Conservation (phyloP, 2,797 vertebrate genomes). For the Fistularia tabacaria region DNA sequence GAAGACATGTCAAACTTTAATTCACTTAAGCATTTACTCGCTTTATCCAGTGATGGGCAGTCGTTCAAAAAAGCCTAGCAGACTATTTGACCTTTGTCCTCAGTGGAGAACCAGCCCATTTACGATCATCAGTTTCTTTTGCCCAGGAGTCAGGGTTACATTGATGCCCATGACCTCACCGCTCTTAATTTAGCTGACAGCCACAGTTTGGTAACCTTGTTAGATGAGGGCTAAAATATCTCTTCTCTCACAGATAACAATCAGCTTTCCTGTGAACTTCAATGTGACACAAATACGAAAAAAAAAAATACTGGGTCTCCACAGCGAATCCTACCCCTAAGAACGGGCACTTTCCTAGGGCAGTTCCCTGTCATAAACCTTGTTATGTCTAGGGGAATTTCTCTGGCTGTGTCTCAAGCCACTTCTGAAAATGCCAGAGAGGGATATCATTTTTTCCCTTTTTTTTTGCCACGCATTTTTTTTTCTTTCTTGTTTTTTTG, state of each 20-base stretch:
- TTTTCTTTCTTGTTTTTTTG: constrained; percentile 28
- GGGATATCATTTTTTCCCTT: constrained; percentile 34
- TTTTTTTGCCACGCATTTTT: constrained; percentile 13
- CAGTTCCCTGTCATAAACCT: constrained; percentile 63
- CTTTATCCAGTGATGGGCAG: constrained; percentile 20
- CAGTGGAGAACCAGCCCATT: constrained; percentile 48
- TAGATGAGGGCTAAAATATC: constrained; percentile 44
- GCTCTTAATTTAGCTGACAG: constrained; percentile 67
- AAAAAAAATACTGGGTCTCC: constrained; percentile 46
- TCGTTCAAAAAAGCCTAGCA: constrained; percentile 27
- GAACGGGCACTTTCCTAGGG: constrained; percentile 62
- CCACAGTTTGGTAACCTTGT: constrained; percentile 64
- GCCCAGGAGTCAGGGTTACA: constrained; percentile 51
- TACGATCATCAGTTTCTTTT: constrained; percentile 59
- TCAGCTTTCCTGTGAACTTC: constrained; percentile 66
- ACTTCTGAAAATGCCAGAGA: constrained; percentile 57
- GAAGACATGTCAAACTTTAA: neutral
- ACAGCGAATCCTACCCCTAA: constrained; percentile 44
- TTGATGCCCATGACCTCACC: constrained; percentile 61
- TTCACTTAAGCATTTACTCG: constrained; percentile 27
- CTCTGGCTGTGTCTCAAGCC: constrained; percentile 62
- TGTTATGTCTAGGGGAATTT: constrained; percentile 74
- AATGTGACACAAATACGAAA: constrained; percentile 69
- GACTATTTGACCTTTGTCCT: constrained; percentile 52
- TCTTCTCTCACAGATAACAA: constrained; percentile 67